Conservation (phyloP, 2,113 vertebrate genomes). For the Narcine bancroftii region DNA sequence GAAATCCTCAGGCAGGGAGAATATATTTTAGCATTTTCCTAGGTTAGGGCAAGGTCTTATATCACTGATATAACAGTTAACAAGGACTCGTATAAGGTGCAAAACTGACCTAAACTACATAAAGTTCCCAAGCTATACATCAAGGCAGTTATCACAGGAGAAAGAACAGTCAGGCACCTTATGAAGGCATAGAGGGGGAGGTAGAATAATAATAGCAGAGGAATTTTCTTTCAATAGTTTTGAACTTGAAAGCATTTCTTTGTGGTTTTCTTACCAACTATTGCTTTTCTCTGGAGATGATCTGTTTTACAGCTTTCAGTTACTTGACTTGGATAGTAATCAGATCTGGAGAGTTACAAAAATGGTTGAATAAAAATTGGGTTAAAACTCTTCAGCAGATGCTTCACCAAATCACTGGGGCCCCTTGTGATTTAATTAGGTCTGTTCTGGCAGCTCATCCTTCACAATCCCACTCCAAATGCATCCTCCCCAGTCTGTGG, state of each 20-base stretch:
- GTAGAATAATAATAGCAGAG: neutral
- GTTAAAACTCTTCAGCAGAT: slow-evolving; percentile 37
- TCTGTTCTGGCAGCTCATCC: slow-evolving; percentile 33
- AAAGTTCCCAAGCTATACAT: slow-evolving; percentile 8
- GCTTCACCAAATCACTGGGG: slow-evolving; percentile 16
- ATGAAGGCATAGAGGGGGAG: no score
- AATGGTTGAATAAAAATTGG: slow-evolving; percentile 31
- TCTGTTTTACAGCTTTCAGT: slow-evolving; percentile 28
- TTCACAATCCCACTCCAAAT: slow-evolving; percentile 24
- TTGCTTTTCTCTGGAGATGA: slow-evolving; percentile 25
- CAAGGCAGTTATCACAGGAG: slow-evolving; percentile 22
- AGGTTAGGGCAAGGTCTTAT: neutral
- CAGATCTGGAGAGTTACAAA: slow-evolving; percentile 23
- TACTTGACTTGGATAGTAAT: slow-evolving; percentile 13
- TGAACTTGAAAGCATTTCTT: slow-evolving; percentile 10
- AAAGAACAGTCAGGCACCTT: slow-evolving; percentile 8
- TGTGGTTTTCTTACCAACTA: slow-evolving; percentile 12
- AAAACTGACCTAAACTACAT: slow-evolving; percentile 2
- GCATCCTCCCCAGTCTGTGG: neutral
- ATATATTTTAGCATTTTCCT: neutral
- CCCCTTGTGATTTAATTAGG: slow-evolving; percentile 28
- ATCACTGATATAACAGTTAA: slow-evolving; percentile 11
- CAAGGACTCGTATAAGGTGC: neutral
- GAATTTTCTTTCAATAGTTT: slow-evolving; percentile 1
- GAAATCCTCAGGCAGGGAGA: neutral